Percentiles rank a stretch among this genome's conserved stretches.
These are phyloP conservation scores for Tapirus indicus DNA, from an alignment of 2,797 vertebrate genomes.

Conservation along the genomic window DNA sequence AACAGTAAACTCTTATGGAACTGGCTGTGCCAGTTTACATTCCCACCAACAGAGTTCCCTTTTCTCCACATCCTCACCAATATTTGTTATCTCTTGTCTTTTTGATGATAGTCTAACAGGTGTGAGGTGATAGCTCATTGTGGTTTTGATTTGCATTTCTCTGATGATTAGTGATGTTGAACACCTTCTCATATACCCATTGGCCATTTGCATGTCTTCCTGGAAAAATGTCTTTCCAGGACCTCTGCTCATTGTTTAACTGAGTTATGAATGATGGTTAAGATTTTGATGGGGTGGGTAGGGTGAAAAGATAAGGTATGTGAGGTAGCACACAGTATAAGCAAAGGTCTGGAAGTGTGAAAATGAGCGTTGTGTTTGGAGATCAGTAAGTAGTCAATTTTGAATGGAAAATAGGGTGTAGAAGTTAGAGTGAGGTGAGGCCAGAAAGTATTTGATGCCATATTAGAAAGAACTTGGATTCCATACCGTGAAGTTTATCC, in stretches of 20 bases:
- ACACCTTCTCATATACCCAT: not conserved
- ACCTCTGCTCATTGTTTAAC: not conserved
- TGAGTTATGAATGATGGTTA: not conserved
- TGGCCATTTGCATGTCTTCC: not conserved
- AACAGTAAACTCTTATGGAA: too few species aligned
- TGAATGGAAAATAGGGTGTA: not conserved
- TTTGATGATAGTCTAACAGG: not conserved
- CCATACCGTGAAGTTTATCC: not conserved
- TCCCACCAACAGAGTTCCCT: not conserved
- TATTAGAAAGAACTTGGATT: not conserved
- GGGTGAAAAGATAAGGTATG: not conserved
- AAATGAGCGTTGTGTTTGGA: not conserved
- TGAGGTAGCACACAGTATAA: not conserved
- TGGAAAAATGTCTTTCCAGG: not conserved
- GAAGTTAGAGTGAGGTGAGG: not conserved
- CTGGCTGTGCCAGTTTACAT: not conserved
- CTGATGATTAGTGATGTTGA: not conserved
- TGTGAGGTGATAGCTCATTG: not conserved
- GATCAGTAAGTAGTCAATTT: not conserved
- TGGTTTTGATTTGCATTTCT: not conserved
- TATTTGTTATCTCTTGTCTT: not conserved
- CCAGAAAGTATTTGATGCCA: slow-evolving; percentile 18
- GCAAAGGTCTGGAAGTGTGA: slow-evolving; percentile 19
- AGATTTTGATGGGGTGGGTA: not conserved
- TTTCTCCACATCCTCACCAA: not conserved